phyloP scores from a whole-genome alignment of 2,888 invertebrate species.

The Eristalis arbustorum region DNA sequence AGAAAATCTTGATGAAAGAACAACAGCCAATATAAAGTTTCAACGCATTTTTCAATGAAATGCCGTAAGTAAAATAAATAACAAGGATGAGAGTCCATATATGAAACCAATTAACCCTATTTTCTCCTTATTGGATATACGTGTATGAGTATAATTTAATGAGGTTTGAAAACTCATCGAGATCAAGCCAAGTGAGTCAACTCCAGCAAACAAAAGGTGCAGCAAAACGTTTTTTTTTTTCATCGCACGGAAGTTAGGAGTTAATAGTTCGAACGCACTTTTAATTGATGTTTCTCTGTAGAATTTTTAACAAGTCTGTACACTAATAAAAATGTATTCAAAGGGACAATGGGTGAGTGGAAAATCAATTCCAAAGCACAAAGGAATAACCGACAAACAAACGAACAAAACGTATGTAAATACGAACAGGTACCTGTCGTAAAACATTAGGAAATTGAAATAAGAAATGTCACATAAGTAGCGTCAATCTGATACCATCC shows the following conservation, averaged over 20 bases:
- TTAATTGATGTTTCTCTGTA: neutral
- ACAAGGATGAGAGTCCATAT: neutral
- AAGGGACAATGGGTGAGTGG: neutral
- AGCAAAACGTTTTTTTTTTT: slow-evolving; percentile 5
- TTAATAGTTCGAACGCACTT: neutral
- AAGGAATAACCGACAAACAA: slow-evolving; percentile 1
- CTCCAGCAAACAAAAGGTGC: slow-evolving; percentile 2
- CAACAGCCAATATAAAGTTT: neutral
- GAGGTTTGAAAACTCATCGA: neutral
- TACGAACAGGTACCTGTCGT: slow-evolving; percentile 4
- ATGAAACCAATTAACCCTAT: neutral
- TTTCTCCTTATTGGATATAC: neutral
- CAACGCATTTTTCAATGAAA: neutral
- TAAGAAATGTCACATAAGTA: too few relatives aligned
- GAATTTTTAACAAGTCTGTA: neutral
- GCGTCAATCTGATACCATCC: neutral
- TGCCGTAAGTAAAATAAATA: neutral
- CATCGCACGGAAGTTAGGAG: neutral
- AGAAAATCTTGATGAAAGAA: neutral
- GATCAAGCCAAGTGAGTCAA: slow-evolving; percentile 2
- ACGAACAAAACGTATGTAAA: neutral
- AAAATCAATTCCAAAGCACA: neutral
- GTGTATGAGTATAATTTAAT: neutral
- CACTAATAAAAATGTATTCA: neutral
- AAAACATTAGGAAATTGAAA: neutral